Conservation (phyloP, 2,113 vertebrate species). For the Periophthalmus modestus region DNA sequence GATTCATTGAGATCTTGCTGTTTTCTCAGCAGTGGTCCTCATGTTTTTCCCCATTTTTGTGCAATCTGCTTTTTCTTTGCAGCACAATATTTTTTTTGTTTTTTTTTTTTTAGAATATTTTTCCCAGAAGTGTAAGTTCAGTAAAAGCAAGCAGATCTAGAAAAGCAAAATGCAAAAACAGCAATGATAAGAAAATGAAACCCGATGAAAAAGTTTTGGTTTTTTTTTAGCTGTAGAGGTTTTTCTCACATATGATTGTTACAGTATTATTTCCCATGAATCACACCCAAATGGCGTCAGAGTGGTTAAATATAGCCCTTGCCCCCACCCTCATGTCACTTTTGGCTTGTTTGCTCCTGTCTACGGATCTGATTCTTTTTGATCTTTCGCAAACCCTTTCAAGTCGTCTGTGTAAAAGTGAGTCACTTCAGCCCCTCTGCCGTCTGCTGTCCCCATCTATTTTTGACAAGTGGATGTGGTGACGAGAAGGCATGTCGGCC, state of each 20-base stretch:
- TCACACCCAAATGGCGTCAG: constrained; percentile 53
- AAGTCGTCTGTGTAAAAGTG: constrained; percentile 42
- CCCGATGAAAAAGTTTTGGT: background rate
- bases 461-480: constrained; percentile 32
- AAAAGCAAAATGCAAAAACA: background rate
- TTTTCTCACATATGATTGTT: constrained; percentile 7
- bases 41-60: background rate
- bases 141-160: background rate
- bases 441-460: constrained; percentile 44
- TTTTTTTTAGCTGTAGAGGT: background rate
- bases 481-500: constrained; percentile 3
- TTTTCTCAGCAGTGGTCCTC: background rate
- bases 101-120: background rate
- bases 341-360: constrained; percentile 43
- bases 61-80: background rate
- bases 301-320: constrained; percentile 48
- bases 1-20: background rate
- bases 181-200: background rate
- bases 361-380: constrained; percentile 30
- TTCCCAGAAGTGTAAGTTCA: background rate
- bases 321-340: constrained; percentile 47
- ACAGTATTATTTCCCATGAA: constrained; percentile 34
- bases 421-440: constrained; percentile 35
- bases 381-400: constrained; percentile 52
- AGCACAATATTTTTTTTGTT: background rate